Evolutionary conservation across 64 coral and sea anemone species (phyloP).

Genomic region (Cladopsammia gracilis): DNA sequence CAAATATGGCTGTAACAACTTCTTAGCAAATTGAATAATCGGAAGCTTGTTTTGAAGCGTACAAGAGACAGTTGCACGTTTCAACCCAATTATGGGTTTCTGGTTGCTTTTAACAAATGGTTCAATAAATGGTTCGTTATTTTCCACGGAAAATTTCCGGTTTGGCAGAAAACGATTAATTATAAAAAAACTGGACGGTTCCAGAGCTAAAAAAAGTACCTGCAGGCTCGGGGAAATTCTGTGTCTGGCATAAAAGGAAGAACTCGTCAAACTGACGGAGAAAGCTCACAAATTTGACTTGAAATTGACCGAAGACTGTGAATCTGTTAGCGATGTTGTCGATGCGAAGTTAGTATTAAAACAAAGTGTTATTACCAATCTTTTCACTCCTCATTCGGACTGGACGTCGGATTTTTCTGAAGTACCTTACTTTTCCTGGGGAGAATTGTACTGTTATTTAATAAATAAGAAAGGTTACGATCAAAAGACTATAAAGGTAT

Average conservation of each 20-base stretch:
- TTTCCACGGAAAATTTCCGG: too few relatives aligned
- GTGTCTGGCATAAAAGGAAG: not conserved
- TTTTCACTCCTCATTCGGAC: not conserved
- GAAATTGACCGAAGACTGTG: not conserved
- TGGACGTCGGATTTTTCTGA: slow-evolving; percentile 22
- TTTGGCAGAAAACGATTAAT: too few relatives aligned
- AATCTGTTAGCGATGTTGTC: not conserved
- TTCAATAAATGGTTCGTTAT: too few relatives aligned
- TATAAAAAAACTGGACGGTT: too few relatives aligned
- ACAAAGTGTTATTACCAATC: not conserved
- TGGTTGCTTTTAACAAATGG: too few relatives aligned
- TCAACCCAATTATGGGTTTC: too few relatives aligned
- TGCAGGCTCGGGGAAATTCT: too few relatives aligned
- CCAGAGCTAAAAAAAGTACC: too few relatives aligned
- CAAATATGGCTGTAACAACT: too few relatives aligned
- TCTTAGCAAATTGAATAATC: too few relatives aligned
- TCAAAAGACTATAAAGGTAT: not conserved
- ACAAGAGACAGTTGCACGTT: too few relatives aligned
- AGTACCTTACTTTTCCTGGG: not conserved
- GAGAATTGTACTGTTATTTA: slow-evolving; percentile 3
- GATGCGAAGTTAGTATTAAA: not conserved
- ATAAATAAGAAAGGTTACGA: not conserved
- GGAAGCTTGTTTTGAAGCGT: too few relatives aligned
- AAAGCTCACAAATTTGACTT: not conserved
- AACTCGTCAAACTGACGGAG: slow-evolving; percentile 1